Conservation (phyloP, 2,888 invertebrate genomes). For the Pelosia muscerda region DNA sequence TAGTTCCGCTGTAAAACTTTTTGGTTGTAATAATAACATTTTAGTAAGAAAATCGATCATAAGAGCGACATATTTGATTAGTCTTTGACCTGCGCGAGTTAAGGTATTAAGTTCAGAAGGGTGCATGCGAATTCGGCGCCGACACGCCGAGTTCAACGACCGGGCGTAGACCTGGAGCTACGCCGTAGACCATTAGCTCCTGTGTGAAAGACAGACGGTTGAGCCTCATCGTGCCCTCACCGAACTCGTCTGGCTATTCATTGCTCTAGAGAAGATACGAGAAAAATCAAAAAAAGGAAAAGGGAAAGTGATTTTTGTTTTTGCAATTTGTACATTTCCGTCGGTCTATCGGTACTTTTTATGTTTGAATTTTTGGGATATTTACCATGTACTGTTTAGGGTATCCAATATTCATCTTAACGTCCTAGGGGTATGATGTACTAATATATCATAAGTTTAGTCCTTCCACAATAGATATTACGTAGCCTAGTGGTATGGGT, state of each 20-base stretch:
- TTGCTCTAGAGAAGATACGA: conserved; percentile 12
- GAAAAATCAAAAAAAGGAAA: no score
- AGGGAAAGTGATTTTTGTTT: not conserved
- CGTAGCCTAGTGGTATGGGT: no score
- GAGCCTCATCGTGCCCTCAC: conserved; percentile 44
- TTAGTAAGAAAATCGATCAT: conserved; percentile 13
- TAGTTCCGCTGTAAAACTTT: not conserved
- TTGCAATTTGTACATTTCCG: not conserved
- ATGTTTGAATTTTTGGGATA: not conserved
- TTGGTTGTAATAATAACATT: not conserved
- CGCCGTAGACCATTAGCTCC: conserved; percentile 73
- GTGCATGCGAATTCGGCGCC: conserved; percentile 76
- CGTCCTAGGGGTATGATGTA: not conserved
- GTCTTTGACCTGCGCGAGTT: conserved; percentile 70
- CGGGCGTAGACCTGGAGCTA: conserved; percentile 83
- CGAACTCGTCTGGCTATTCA: conserved; percentile 34
- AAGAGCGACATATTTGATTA: conserved; percentile 61
- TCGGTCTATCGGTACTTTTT: no score
- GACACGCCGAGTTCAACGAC: conserved; percentile 73
- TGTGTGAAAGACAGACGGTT: conserved; percentile 50
- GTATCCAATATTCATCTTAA: not conserved
- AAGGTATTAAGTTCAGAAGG: conserved; percentile 71
- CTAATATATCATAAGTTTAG: not conserved
- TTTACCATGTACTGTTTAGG: not conserved
- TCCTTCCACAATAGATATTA: not conserved